Percentiles rank a stretch among this genome's conserved stretches.
Conservation (phyloP, 2,113 vertebrate genomes). For the Cochlearius cochlearius region DNA sequence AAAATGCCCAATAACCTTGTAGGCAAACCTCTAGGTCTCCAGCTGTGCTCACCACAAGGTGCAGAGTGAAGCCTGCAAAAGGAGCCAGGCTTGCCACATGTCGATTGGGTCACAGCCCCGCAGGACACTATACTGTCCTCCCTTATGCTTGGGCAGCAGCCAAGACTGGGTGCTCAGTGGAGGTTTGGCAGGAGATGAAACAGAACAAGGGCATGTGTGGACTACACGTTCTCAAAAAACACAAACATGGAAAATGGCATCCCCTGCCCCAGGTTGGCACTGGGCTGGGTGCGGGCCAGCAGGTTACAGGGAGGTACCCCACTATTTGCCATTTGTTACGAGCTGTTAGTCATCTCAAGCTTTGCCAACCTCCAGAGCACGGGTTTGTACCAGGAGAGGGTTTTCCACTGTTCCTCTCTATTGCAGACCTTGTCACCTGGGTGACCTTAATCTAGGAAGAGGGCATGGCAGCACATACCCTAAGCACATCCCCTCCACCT, state of each 20-base stretch:
- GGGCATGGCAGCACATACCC: not conserved
- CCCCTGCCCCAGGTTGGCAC: not conserved
- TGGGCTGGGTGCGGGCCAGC: not conserved
- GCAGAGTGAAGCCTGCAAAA: not conserved
- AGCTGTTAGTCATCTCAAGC: not conserved
- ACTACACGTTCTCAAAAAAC: not conserved
- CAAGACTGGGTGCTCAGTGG: not conserved
- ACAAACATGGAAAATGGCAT: not conserved
- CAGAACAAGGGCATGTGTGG: not conserved
- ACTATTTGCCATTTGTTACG: not conserved
- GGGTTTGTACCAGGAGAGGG: not conserved
- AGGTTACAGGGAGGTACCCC: not conserved
- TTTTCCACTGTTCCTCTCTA: not conserved
- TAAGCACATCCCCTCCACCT: not conserved
- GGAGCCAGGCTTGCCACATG: not conserved
- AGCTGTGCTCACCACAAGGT: accelerated
- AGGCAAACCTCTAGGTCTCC: not conserved
- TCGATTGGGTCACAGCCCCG: not conserved
- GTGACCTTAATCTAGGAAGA: not conserved
- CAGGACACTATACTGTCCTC: not conserved
- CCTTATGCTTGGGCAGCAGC: not conserved
- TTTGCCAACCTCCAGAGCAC: not conserved
- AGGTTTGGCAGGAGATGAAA: not conserved
- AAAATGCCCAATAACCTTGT: not conserved
- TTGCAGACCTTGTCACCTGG: not conserved